phyloP scores from a whole-genome alignment of 2,888 invertebrate genomes.

The Nomada flava region DNA sequence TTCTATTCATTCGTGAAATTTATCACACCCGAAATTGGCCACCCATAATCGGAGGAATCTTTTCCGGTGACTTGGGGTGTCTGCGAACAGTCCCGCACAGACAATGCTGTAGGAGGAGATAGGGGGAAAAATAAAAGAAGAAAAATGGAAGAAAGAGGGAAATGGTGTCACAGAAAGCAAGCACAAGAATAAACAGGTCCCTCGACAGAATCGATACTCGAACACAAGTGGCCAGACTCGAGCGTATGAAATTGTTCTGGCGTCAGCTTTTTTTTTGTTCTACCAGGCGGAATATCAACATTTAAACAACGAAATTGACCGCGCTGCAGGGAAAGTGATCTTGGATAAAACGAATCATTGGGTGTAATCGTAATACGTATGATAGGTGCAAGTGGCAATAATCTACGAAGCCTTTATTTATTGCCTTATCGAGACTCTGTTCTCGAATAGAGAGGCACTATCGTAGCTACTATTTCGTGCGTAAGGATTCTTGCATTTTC shows the following conservation, averaged over 20 bases:
- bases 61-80: too few species aligned
- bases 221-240: conserved; percentile 19
- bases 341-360: conserved; percentile 14
- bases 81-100: too few species aligned
- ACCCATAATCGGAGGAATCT: too few species aligned
- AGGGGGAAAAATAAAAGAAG: background rate
- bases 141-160: background rate
- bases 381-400: conserved; percentile 14
- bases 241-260: conserved; percentile 29
- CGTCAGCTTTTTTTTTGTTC: conserved; percentile 5
- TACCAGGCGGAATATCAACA: background rate
- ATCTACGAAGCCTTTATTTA: conserved; percentile 21
- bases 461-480: background rate
- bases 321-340: background rate
- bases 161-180: background rate
- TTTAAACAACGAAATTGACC: conserved; percentile 18
- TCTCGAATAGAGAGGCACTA: background rate
- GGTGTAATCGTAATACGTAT: background rate
- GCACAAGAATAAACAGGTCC: conserved; percentile 21
- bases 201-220: conserved; percentile 35
- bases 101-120: background rate
- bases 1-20: too few species aligned
- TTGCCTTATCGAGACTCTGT: conserved; percentile 15
- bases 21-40: too few species aligned
- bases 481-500: background rate